Evolutionary conservation across 1,140 invertebrate genomes (phyloP), one percentile per base, ranked within the genome.

Genomic region (Cotesia typhae): DNA sequence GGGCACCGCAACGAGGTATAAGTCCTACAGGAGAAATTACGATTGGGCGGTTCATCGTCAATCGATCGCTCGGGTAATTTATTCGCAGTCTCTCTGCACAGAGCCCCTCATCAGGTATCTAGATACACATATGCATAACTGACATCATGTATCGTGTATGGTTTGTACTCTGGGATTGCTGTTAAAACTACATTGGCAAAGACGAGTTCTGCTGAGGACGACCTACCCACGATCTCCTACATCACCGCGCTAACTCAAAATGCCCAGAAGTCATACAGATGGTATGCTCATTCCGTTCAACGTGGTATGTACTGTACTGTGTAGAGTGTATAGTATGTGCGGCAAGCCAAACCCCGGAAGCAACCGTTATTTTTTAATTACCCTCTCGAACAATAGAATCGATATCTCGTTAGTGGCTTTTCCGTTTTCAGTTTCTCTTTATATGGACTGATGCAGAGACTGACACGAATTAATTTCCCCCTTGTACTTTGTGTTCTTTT

Each of bases 301-400:
- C 41, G 41, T 7, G 10, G 14, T 14, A 20, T 59, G 20, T 28
- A 20, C 20, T 28, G 28, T 28, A 28, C 1, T 28, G 28, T 28
- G 3, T 28, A 28, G 28, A 28, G 28, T 28, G 3, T 28, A 1
- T 28, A 28, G 28, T 28, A 28, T 28, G 28, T 28, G 28, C 28
- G 28, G 17, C 57, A 4, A 59, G 57, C 63, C 63, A 9, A 65
- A 51, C n/a, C 37, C 63, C 63, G 36, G 63, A 65, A 65, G 66
- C 70, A 75, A 72, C 53, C 74, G 71, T 75, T 73, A 75, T 73
- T 73, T 72, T 75, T 75, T 75, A 72, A 75, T 75, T 72, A 71
- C 71, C 65, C 65, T 37, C 41, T 17, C 47, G 20, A 60, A 75
- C 67, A 75, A 75, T 75, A 75, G 74, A 75, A 75, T 75, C 74